Evolutionary conservation across 2,113 vertebrate species (phyloP).

Genomic region (Thymallus thymallus): DNA sequence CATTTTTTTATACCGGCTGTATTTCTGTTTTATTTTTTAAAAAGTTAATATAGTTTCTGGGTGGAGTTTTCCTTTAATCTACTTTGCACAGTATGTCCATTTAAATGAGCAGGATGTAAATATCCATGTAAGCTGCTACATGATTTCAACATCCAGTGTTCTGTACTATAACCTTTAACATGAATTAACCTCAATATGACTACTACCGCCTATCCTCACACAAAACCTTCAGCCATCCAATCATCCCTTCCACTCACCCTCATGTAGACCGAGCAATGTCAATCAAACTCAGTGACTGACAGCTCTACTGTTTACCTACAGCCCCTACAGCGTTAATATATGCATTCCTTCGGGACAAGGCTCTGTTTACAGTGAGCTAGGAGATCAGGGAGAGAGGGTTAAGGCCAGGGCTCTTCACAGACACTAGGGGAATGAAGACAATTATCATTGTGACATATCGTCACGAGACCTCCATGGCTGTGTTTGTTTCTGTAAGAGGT

Average conservation of each 20-base stretch:
- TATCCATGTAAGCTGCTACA: no score
- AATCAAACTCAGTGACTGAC: slow-evolving; percentile 38
- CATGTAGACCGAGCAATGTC: slow-evolving; percentile 5
- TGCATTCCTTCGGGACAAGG: slow-evolving; percentile 15
- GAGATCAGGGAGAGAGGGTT: slow-evolving; percentile 11
- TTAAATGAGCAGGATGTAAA: not conserved
- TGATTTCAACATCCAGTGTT: no score
- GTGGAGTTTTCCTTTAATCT: no score
- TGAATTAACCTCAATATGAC: no score
- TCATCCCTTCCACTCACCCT: not conserved
- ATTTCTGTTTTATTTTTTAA: no score
- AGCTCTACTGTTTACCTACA: slow-evolving; percentile 22
- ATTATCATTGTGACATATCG: slow-evolving; percentile 21
- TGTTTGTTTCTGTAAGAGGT: slow-evolving; percentile 46
- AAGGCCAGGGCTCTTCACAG: slow-evolving; percentile 21
- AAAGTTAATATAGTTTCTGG: no score
- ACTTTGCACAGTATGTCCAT: no score
- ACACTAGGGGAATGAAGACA: slow-evolving; percentile 18
- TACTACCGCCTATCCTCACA: not conserved
- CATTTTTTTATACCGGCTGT: no score
- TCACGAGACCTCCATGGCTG: slow-evolving; percentile 28
- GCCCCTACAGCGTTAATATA: slow-evolving; percentile 19
- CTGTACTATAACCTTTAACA: no score
- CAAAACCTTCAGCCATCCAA: not conserved
- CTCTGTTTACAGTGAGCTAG: slow-evolving; percentile 42